phyloP scores from a whole-genome alignment of 1,140 invertebrate genomes.

The Acromyrmex charruanus region DNA sequence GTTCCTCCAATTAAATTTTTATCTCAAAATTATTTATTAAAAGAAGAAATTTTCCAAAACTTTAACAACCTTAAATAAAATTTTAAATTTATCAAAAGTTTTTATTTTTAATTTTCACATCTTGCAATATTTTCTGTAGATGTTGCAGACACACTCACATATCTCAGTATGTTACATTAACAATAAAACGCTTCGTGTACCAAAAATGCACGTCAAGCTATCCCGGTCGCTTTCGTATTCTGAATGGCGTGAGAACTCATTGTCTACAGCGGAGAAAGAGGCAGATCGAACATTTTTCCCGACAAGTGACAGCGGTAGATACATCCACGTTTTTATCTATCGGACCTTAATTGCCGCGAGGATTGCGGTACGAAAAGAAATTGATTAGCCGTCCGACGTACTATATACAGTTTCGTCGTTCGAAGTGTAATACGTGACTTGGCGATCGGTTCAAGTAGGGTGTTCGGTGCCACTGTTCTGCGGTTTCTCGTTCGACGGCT shows the following conservation, averaged over 20 bases:
- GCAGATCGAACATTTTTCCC: constrained; percentile 38
- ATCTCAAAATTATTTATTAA: background rate
- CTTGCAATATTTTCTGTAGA: background rate
- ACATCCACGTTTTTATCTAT: constrained; percentile 46
- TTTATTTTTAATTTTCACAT: background rate
- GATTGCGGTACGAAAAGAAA: constrained; percentile 70
- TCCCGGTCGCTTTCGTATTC: constrained; percentile 33
- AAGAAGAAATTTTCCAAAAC: background rate
- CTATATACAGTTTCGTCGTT: constrained; percentile 71
- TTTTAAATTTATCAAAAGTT: background rate
- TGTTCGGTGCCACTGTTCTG: constrained; percentile 18
- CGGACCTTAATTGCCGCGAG: constrained; percentile 64
- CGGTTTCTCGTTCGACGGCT: constrained; percentile 55
- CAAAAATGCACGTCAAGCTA: constrained; percentile 20
- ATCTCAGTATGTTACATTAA: background rate
- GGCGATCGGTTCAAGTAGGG: constrained; percentile 66
- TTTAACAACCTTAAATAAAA: background rate
- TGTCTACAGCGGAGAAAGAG: background rate
- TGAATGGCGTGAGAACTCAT: constrained; percentile 38
- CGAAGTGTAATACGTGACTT: constrained; percentile 75
- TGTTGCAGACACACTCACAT: background rate
- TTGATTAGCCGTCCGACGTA: constrained; percentile 71
- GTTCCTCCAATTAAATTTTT: background rate
- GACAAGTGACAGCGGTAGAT: background rate
- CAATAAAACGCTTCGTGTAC: background rate